Evolutionary conservation across 1,140 invertebrate genomes (phyloP), one percentile per base, ranked within the genome.

Genomic region (Drosophila nebulosa): DNA sequence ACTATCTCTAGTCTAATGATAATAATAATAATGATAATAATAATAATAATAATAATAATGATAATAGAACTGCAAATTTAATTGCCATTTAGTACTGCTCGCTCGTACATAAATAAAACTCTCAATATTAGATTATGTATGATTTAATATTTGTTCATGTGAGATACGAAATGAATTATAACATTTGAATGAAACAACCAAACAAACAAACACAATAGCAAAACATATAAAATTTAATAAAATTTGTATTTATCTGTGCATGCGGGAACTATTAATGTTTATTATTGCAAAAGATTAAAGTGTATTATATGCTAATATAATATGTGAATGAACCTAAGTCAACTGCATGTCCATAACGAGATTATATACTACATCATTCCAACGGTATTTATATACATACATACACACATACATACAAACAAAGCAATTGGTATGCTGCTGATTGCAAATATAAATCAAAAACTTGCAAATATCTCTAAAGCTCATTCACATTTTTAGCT

Each of bases 31-130:
- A 39, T 14, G 24, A 32, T 32, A 12, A 32, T 32, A 12, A 32
- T 32, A 30, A 4, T 30, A 6, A 30, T 39, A 6, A 39, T 39
- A 6, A 12, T n/a, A 14, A 14, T 4, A 42, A 46, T 32, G 3
- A 46, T 46, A 46, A 46, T 18, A 18, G 14, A 16, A 42, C 9
- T 6, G 14, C 39, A 42, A 35, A 60, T 52, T 57, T 70, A 70
- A 70, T 70, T 70, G 56, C 55, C n/a, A 63, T 53, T 53, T 67
- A 50, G 16, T 46, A n/a, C n/a, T n/a, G n/a, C n/a, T n/a, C n/a
- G n/a, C n/a, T n/a, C n/a, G 39, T 14, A 21, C 39, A 46, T 46
- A 46, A 46, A 46, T 46, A 46, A 46, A 46, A 46, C 16, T 46
- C 4, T 46, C 7, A 46, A 46, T 46, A 16, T 21, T 46, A 46